Evolutionary conservation across 2,888 invertebrate genomes (phyloP).

Genomic region (Drosophila gaucha): DNA sequence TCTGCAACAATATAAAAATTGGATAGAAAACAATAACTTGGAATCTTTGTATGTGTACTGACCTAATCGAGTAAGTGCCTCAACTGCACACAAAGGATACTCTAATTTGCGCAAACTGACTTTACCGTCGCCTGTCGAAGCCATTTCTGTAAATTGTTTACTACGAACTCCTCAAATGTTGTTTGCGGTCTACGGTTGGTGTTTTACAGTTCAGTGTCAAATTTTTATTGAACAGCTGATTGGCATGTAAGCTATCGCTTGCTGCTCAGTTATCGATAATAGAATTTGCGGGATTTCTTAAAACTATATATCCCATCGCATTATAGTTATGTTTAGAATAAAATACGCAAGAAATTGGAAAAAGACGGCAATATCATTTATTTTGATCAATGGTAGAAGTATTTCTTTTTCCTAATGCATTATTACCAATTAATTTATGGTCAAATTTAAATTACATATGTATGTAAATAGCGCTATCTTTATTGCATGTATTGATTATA

Average conservation of each 20-base stretch:
- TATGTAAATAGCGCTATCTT: conserved; percentile 73
- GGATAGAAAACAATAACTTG: not conserved
- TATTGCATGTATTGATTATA: conserved; percentile 74
- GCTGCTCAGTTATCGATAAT: conserved; percentile 33
- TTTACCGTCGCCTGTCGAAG: conserved; percentile 86
- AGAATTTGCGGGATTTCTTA: conserved; percentile 1
- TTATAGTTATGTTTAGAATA: too few relatives aligned
- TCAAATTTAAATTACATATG: conserved; percentile 63
- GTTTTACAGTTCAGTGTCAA: conserved; percentile 26
- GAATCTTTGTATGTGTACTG: not conserved
- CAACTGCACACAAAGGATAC: conserved; percentile 91
- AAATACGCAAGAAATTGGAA: conserved; percentile 26
- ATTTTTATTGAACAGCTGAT: conserved; percentile 12
- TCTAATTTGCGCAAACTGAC: conserved; percentile 90
- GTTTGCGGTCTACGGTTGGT: conserved; percentile 3
- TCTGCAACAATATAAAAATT: conserved; percentile 64
- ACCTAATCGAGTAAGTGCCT: conserved; percentile 91
- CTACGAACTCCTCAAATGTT: not conserved
- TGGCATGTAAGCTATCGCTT: conserved; percentile 3
- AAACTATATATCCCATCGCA: not conserved
- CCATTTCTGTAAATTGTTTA: conserved; percentile 26
- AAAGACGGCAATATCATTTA: conserved; percentile 51
- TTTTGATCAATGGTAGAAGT: conserved; percentile 52
- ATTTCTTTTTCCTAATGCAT: conserved; percentile 29
- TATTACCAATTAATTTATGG: conserved; percentile 42